phyloP scores from a whole-genome alignment of 64 coral and sea anemone species.

The Montipora sp. region DNA sequence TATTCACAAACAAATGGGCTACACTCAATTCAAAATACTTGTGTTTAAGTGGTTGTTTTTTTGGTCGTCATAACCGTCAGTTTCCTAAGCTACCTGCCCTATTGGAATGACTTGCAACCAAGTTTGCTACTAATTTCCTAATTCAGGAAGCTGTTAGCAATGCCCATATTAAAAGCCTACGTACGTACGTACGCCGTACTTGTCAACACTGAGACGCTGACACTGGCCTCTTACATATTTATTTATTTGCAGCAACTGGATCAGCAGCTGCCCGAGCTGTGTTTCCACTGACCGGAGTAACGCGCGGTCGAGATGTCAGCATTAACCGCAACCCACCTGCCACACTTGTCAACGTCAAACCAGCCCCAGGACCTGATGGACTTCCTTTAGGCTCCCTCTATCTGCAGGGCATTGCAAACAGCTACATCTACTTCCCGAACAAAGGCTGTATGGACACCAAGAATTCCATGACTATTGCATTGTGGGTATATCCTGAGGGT shows the following conservation, averaged over 20 bases:
- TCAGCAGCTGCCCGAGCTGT: constrained; percentile 48
- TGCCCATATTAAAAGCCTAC: too few relatives aligned
- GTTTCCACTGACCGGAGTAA: constrained; percentile 64
- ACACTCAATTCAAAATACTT: too few relatives aligned
- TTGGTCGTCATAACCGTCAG: too few relatives aligned
- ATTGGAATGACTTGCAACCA: too few relatives aligned
- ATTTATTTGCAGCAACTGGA: constrained; percentile 43
- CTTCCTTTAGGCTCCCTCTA: constrained; percentile 50
- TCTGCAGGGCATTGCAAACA: constrained; percentile 71
- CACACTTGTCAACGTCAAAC: constrained; percentile 56
- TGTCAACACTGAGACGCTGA: background rate
- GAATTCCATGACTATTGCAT: constrained; percentile 71
- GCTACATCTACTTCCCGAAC: constrained; percentile 73
- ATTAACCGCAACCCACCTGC: constrained; percentile 52
- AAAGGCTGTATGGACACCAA: constrained; percentile 64
- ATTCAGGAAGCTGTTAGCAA: too few relatives aligned
- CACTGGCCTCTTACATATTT: background rate
- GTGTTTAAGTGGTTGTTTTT: too few relatives aligned
- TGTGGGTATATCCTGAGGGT: constrained; percentile 71
- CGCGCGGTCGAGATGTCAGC: constrained; percentile 52
- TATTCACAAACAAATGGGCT: too few relatives aligned
- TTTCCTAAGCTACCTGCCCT: too few relatives aligned
- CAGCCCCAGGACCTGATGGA: constrained; percentile 58
- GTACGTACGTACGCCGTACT: background rate
- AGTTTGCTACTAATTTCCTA: too few relatives aligned